Percentiles rank a stretch among this genome's conserved stretches.
These are phyloP conservation scores for Hypotaenidia okinawae DNA, from an alignment of 2,797 vertebrate genomes.

Conservation along the genomic window DNA sequence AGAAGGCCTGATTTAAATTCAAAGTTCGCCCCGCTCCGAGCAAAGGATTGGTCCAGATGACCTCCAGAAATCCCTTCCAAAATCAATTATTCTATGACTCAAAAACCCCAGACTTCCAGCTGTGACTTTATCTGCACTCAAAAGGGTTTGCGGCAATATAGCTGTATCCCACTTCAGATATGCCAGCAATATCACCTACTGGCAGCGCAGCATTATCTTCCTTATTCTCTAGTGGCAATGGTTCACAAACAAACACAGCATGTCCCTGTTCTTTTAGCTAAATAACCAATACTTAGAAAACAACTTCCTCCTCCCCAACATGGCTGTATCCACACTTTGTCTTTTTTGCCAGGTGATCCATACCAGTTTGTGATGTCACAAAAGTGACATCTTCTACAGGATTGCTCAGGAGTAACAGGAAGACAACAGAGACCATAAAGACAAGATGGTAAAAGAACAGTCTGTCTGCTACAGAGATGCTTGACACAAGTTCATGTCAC, in stretches of 20 bases:
- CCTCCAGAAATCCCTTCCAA: not conserved
- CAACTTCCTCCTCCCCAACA: not conserved
- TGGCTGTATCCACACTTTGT: not conserved
- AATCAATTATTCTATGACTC: not conserved
- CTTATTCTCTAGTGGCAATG: not conserved
- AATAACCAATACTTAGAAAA: not conserved
- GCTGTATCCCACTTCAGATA: not conserved
- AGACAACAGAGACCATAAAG: not conserved
- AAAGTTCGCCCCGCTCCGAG: not conserved
- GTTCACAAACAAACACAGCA: not conserved
- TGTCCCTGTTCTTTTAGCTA: not conserved
- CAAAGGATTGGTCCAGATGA: not conserved
- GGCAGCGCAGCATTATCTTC: not conserved
- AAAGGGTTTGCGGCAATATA: not conserved
- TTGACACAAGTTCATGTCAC: not conserved
- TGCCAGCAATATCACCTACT: not conserved
- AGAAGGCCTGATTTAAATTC: slow-evolving; percentile 20
- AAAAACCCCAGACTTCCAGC: not conserved
- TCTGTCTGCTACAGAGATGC: not conserved
- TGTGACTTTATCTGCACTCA: not conserved
- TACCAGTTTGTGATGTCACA: not conserved
- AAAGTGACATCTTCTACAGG: not conserved
- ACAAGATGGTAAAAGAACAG: not conserved
- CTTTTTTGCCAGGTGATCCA: not conserved
- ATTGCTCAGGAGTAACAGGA: not conserved